A percentile compares a stretch with the other conserved stretches of the same genome.
phyloP scores from a whole-genome alignment of 1,140 invertebrate genomes.

The Hyphantria cunea region DNA sequence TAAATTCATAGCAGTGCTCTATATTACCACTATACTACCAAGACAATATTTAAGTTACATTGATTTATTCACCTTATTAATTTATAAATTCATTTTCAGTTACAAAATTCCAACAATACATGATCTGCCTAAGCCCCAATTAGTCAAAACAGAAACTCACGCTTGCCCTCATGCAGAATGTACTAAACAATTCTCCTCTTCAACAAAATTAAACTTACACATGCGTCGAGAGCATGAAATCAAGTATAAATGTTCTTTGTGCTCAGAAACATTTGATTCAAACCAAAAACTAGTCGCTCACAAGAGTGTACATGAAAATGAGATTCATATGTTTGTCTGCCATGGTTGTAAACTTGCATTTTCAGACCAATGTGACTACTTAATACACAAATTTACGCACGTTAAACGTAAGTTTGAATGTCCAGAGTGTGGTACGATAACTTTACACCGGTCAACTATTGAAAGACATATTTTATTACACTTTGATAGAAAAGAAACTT shows the following conservation, averaged over 20 bases:
- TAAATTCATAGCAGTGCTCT: too few species aligned
- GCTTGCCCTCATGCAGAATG: background rate
- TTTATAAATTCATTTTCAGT: background rate
- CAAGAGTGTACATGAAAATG: background rate
- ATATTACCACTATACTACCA: too few species aligned
- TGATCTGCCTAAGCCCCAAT: background rate
- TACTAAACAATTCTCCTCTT: background rate
- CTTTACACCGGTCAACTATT: background rate
- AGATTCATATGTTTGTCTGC: background rate
- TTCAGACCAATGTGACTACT: background rate
- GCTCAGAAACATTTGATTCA: conserved; percentile 1
- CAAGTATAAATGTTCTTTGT: background rate
- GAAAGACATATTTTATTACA: background rate
- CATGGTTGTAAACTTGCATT: conserved; percentile 3
- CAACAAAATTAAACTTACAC: background rate
- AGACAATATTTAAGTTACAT: too few species aligned
- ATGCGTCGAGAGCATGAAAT: background rate
- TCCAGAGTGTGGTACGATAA: conserved; percentile 3
- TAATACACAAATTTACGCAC: conserved; percentile 3
- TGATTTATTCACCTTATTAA: too few species aligned
- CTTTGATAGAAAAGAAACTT: background rate
- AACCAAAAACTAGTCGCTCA: conserved; percentile 1
- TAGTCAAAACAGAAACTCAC: background rate
- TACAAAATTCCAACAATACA: background rate
- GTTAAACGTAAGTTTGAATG: background rate